Base-by-base conservation (phyloP, 2,113 vertebrate species). In the Calidris pygmaea region DNA sequence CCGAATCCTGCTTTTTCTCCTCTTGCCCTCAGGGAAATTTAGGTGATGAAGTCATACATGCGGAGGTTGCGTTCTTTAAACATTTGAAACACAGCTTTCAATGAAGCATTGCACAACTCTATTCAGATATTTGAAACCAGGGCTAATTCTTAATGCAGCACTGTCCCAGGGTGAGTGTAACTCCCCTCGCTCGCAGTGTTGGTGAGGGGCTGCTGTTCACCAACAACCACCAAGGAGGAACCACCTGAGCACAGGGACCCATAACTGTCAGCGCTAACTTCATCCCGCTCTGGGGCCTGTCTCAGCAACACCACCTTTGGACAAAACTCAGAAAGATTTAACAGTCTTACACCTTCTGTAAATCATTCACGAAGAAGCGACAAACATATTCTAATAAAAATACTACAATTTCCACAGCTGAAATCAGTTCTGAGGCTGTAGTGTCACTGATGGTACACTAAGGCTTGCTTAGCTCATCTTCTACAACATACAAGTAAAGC, bases 131-230 rank as follows among this genome's bases (percentile, higher is more conserved):
- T 23, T 65, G 55, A 58, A 35, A 26, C 19, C 21, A 35, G 32
- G 41, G 9, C 59, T 85, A 12, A 14, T n/a, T 10, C 29, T 35
- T 52, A 67, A 52, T 6, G 35, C 55, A 10, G 5, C 23, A 32
- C 29, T 3, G 5, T 32, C 29, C 24, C 35, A 7, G 7, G 3
- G 10, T 1, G 7, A 14, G 22, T 20, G 1, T 14, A 29, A 24
- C 4, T 35, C 3, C 7, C 13, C 19, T 4, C 2, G 18, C 26
- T 8, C 5, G 1, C 35, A 3, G 21, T 3, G 2, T 12, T 21
- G 9, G 20, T 4, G 17, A 70, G 13, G 1, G 15, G 43, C 62
- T 65, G 48, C 48, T 53, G 0, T 21, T 41, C 4, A 29, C 9
- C 79, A 24, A 5, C 59, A 52, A 20, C 23, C 29, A 4, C 2